A percentile compares a stretch with the other conserved stretches of the same genome.
phyloP scores from a whole-genome alignment of 1,140 invertebrate species.

The Heliconius nattereri region DNA sequence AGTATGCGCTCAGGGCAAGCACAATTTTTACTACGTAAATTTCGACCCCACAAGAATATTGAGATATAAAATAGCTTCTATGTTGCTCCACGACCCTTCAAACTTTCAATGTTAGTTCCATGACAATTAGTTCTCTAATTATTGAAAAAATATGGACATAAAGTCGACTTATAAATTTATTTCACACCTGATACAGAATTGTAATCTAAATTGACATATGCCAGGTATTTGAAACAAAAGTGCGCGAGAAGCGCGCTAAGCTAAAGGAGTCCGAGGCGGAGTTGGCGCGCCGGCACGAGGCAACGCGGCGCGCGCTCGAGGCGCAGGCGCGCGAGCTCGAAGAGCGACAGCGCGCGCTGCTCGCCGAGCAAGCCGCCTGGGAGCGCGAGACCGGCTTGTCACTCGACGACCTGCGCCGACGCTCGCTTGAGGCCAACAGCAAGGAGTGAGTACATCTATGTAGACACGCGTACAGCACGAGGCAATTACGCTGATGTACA shows the following conservation, averaged over 20 bases:
- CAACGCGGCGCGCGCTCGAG: slow-evolving; percentile 86
- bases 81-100: no score
- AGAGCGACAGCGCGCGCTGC: slow-evolving; percentile 92
- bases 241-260: slow-evolving; percentile 96
- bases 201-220: no score
- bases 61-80: no score
- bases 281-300: slow-evolving; percentile 84
- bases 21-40: no score
- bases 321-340: slow-evolving; percentile 95
- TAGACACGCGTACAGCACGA: not conserved
- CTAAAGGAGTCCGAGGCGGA: slow-evolving; percentile 96
- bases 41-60: no score
- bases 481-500: no score
- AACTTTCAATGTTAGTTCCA: no score
- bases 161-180: no score
- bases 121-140: no score
- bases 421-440: slow-evolving; percentile 92
- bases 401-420: slow-evolving; percentile 91
- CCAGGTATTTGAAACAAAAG: slow-evolving; percentile 88
- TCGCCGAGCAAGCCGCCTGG: slow-evolving; percentile 93
- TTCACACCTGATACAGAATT: no score
- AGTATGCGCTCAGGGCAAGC: no score
- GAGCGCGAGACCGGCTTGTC: slow-evolving; percentile 94
- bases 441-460: slow-evolving; percentile 86
- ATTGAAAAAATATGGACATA: no score